phyloP scores from a whole-genome alignment of 1,140 invertebrate genomes.

The Drosophila ohnishii region DNA sequence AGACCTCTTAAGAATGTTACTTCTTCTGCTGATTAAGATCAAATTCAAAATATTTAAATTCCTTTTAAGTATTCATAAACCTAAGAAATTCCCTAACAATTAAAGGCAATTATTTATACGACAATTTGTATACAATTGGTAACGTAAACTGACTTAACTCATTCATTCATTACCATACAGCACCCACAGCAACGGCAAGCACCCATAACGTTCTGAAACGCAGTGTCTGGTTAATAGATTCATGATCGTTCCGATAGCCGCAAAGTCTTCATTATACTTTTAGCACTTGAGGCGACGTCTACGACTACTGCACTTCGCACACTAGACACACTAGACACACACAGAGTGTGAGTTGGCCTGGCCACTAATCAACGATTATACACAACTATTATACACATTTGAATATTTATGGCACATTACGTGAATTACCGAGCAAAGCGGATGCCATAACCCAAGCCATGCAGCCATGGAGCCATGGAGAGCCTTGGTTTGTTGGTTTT shows the following conservation, averaged over 20 bases:
- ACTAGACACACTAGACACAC: not conserved
- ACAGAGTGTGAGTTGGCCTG: slow-evolving; percentile 7
- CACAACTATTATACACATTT: slow-evolving; percentile 32
- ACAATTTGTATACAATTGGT: slow-evolving; percentile 8
- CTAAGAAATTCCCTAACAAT: not conserved
- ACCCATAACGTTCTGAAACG: slow-evolving; percentile 7
- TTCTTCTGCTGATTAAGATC: not conserved
- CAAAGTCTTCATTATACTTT: slow-evolving; percentile 45
- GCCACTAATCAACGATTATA: slow-evolving; percentile 29
- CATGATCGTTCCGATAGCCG: slow-evolving; percentile 30
- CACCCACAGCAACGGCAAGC: slow-evolving; percentile 1
- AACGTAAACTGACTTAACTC: not conserved
- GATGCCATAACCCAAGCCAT: slow-evolving; percentile 24
- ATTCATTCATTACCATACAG: slow-evolving; percentile 14
- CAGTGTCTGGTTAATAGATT: slow-evolving; percentile 16
- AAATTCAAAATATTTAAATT: not conserved
- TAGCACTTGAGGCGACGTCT: slow-evolving; percentile 32
- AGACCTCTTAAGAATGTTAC: not conserved
- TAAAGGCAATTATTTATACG: not conserved
- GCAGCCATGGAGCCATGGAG: slow-evolving; percentile 6
- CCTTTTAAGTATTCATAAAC: not conserved
- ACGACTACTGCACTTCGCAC: slow-evolving; percentile 23
- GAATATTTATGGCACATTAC: slow-evolving; percentile 52
- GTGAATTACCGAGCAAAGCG: slow-evolving; percentile 29
- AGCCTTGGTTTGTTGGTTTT: slow-evolving; percentile 24